These are phyloP conservation scores for Saiga tatarica DNA, from an alignment of 2,113 vertebrate species.

Conservation along the genomic window DNA sequence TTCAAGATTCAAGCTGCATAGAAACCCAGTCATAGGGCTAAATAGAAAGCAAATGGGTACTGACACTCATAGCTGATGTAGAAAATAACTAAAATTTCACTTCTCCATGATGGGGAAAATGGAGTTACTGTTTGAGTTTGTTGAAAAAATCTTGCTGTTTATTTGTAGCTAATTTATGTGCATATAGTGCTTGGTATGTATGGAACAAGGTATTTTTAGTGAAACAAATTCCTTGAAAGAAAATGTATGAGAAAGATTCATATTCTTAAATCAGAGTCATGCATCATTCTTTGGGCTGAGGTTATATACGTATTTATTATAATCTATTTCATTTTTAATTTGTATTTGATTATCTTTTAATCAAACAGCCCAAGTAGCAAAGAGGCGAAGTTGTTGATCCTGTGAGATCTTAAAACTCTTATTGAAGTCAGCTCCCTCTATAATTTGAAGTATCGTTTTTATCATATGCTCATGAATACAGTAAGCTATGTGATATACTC, in stretches of 20 bases:
- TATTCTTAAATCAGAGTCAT: background rate
- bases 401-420: background rate
- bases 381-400: background rate
- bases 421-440: background rate
- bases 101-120: background rate
- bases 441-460: conserved; percentile 5
- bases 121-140: background rate
- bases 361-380: background rate
- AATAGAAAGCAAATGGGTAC: background rate
- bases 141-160: background rate
- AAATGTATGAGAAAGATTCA: background rate
- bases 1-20: background rate
- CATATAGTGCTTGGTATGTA: background rate
- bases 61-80: background rate
- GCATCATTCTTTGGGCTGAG: background rate
- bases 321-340: background rate
- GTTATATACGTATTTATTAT: background rate
- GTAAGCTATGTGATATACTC: background rate
- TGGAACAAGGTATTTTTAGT: background rate
- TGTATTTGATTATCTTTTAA: background rate
- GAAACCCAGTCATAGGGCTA: background rate
- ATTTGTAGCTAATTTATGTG: background rate
- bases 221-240: background rate
- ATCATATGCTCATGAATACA: background rate
- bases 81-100: background rate